Evolutionary conservation across 2,888 invertebrate genomes (phyloP).

Genomic region (Pseudococcus jackbeardsleyi): DNA sequence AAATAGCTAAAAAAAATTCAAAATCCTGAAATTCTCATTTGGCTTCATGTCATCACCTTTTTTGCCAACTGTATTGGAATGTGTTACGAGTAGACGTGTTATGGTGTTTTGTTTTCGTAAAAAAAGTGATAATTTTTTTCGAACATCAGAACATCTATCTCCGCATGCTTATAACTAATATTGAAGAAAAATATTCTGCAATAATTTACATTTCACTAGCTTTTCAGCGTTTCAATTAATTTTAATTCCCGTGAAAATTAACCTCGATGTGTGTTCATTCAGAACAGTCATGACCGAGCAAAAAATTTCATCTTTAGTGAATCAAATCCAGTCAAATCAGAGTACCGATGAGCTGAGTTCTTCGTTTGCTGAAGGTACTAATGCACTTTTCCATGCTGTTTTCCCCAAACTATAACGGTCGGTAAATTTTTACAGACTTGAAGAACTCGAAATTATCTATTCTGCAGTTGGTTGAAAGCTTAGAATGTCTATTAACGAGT

Average conservation of each 20-base stretch:
- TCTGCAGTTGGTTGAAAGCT: conserved; percentile 10
- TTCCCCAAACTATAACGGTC: background rate
- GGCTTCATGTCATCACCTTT: too few species aligned
- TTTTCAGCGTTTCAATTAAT: background rate
- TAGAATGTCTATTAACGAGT: conserved; percentile 39
- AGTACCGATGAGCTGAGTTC: background rate
- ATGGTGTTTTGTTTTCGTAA: too few species aligned
- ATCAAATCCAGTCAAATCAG: conserved; percentile 1
- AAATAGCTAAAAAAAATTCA: too few species aligned
- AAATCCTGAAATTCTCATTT: too few species aligned
- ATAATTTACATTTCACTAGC: background rate
- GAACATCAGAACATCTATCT: too few species aligned
- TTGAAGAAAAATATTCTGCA: too few species aligned
- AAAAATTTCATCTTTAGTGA: background rate
- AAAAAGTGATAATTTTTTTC: too few species aligned
- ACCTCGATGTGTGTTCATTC: background rate
- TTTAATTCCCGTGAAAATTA: background rate
- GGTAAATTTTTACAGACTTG: background rate
- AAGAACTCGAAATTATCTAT: background rate
- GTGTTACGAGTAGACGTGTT: too few species aligned
- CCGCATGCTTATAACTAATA: too few species aligned
- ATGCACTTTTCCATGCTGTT: background rate
- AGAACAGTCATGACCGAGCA: background rate
- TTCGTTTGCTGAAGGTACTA: conserved; percentile 2
- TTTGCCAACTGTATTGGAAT: too few species aligned